These are phyloP conservation scores for Drosophila lacicola DNA, from an alignment of 2,888 invertebrate species.

Conservation along the genomic window DNA sequence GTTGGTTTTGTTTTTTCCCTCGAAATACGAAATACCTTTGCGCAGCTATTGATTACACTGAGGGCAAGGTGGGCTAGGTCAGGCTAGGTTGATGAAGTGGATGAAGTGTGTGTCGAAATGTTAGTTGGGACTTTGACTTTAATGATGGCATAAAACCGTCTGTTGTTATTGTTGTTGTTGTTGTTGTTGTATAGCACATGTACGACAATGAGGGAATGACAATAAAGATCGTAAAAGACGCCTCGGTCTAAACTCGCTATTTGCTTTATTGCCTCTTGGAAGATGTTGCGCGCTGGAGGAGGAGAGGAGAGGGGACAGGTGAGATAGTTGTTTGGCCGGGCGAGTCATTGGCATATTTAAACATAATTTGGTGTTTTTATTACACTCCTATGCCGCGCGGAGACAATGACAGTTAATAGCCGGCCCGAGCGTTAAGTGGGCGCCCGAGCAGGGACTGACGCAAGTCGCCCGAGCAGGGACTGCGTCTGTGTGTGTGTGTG, in stretches of 20 bases:
- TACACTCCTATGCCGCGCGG: slow-evolving; percentile 68
- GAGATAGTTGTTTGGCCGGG: not conserved
- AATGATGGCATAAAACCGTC: slow-evolving; percentile 60
- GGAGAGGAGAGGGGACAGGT: not conserved
- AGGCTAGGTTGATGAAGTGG: slow-evolving; percentile 21
- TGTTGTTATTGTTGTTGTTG: slow-evolving; percentile 17
- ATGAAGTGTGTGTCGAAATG: slow-evolving; percentile 57
- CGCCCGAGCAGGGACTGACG: slow-evolving; percentile 5
- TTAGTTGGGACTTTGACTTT: slow-evolving; percentile 41
- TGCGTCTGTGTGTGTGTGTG: slow-evolving; percentile 2
- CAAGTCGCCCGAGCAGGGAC: slow-evolving; percentile 1
- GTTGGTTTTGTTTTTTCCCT: slow-evolving; percentile 6
- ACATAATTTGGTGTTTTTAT: slow-evolving; percentile 76
- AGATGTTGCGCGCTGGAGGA: slow-evolving; percentile 17
- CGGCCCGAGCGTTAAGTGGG: slow-evolving; percentile 52
- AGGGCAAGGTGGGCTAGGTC: slow-evolving; percentile 50
- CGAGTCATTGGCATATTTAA: slow-evolving; percentile 72
- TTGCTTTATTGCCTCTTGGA: slow-evolving; percentile 47
- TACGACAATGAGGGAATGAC: slow-evolving; percentile 61
- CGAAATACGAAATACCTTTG: slow-evolving; percentile 19
- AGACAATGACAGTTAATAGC: slow-evolving; percentile 72
- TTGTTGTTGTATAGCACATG: slow-evolving; percentile 28
- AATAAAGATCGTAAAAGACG: slow-evolving; percentile 72
- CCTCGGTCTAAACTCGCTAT: slow-evolving; percentile 49
- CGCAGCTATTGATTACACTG: slow-evolving; percentile 11